Evolutionary conservation across 2,113 vertebrate species (phyloP).

Genomic region (Geococcyx californianus): DNA sequence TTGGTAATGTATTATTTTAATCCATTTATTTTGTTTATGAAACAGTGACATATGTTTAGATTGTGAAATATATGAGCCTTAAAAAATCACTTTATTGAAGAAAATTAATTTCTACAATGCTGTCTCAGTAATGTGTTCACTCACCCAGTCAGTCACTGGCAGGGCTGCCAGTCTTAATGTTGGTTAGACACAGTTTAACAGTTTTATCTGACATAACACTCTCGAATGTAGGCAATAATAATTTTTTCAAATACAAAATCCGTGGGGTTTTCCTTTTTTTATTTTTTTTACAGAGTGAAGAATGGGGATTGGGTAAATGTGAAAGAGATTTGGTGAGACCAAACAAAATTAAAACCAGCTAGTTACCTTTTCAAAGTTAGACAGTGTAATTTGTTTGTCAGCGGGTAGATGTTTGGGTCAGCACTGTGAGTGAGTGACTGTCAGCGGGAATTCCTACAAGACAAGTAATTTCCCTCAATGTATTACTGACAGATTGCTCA

Average conservation of each 20-base stretch:
- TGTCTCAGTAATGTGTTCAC: constrained; percentile 88
- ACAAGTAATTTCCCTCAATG: constrained; percentile 95
- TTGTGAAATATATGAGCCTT: constrained; percentile 97
- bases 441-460: constrained; percentile 87
- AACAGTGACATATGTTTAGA: constrained; percentile 90
- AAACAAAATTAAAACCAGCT: constrained; percentile 88
- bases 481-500: constrained; percentile 97
- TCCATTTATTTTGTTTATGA: constrained; percentile 93
- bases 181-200: constrained; percentile 80
- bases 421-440: constrained; percentile 84
- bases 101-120: constrained; percentile 98
- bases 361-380: constrained; percentile 85
- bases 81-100: constrained; percentile 95
- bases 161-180: constrained; percentile 94
- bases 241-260: constrained; percentile 56
- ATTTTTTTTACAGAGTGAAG: background rate
- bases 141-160: constrained; percentile 86
- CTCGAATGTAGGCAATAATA: constrained; percentile 64
- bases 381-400: constrained; percentile 96
- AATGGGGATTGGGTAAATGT: constrained; percentile 66
- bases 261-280: constrained; percentile 18
- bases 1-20: constrained; percentile 96
- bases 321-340: constrained; percentile 80
- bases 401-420: constrained; percentile 86
- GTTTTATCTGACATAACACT: constrained; percentile 87